Evolutionary conservation across 2,113 vertebrate genomes (phyloP).

Genomic region (Corythornis vintsioides): DNA sequence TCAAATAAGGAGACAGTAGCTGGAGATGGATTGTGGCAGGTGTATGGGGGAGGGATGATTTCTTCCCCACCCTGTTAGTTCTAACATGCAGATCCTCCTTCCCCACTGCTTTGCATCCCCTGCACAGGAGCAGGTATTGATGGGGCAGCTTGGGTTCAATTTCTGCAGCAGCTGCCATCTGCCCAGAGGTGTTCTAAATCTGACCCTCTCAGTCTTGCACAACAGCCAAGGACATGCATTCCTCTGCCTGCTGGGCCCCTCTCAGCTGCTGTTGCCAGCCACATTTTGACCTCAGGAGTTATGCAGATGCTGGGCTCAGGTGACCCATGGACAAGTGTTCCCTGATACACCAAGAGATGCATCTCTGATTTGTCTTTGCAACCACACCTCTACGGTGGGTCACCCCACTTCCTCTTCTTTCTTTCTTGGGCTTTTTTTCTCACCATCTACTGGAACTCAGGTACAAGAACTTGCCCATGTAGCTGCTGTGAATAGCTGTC

Average conservation of each 20-base stretch:
- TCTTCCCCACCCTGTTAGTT: background rate
- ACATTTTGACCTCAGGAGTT: background rate
- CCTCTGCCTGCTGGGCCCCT: background rate
- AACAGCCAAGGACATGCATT: background rate
- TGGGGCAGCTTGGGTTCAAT: background rate
- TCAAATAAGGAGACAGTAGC: background rate
- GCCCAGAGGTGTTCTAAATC: slow-evolving; percentile 2
- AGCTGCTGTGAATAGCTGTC: background rate
- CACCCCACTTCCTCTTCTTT: background rate
- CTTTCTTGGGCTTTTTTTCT: background rate
- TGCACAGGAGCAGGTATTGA: background rate
- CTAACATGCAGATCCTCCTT: background rate
- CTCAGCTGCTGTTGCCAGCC: background rate
- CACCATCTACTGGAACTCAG: background rate
- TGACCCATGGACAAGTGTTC: background rate
- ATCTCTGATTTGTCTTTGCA: background rate
- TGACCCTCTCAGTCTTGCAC: background rate
- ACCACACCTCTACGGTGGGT: background rate
- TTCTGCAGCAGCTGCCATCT: background rate
- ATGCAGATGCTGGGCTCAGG: background rate
- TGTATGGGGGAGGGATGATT: background rate
- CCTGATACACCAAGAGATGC: background rate
- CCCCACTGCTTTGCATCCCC: background rate
- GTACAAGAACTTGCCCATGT: background rate
- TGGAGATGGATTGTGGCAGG: background rate